Conservation (phyloP, 2,888 invertebrate species). For the Melanostoma scalare region DNA sequence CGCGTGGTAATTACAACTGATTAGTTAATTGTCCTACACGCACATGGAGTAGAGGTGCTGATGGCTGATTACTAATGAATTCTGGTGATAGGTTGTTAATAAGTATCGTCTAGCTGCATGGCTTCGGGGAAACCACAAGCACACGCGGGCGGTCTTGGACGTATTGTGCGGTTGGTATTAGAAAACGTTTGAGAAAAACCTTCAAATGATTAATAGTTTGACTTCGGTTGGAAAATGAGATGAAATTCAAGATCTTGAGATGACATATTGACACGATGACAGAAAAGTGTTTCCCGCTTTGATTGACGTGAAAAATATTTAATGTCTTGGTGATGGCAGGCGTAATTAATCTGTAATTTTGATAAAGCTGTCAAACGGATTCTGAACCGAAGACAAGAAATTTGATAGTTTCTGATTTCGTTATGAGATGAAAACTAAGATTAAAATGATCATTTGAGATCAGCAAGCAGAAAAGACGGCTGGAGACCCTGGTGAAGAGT, state of each 20-base stretch:
- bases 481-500: too few species aligned
- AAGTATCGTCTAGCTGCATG: slow-evolving; percentile 33
- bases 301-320: slow-evolving; percentile 42
- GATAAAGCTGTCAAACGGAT: too few species aligned
- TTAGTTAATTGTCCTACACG: slow-evolving; percentile 66
- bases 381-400: too few species aligned
- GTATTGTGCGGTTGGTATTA: slow-evolving; percentile 16
- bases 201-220: slow-evolving; percentile 55
- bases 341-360: not conserved
- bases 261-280: slow-evolving; percentile 59
- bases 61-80: slow-evolving; percentile 52
- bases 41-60: slow-evolving; percentile 42
- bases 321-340: not conserved
- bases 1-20: slow-evolving; percentile 64
- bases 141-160: not conserved
- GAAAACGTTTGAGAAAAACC: slow-evolving; percentile 23
- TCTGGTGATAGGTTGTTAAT: slow-evolving; percentile 52
- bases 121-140: not conserved
- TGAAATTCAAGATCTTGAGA: slow-evolving; percentile 22
- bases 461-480: too few species aligned
- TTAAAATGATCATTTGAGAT: too few species aligned
- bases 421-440: too few species aligned
- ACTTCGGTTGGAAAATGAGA: slow-evolving; percentile 16
- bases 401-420: too few species aligned
- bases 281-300: slow-evolving; percentile 39